Base-by-base conservation (phyloP, 1,140 invertebrate genomes). In the Camponotus pennsylvanicus region DNA sequence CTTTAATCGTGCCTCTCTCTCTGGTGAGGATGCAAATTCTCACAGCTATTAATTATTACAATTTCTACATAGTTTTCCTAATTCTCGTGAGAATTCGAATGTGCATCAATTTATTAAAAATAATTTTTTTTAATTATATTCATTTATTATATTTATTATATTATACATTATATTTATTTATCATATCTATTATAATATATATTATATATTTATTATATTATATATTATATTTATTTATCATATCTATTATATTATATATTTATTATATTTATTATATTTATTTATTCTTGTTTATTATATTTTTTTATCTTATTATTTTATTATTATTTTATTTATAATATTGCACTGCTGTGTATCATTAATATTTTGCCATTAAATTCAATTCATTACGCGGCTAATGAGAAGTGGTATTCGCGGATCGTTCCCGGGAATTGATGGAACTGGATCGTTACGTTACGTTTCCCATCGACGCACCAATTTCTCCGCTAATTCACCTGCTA, bases 361-460 rank as follows among this genome's bases (percentile, higher is more conserved):
- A 42, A 49, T 64, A 64, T 4, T 49, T 37, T 3, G 61, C 11
- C 8, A 21, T 27, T 49, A 37, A 55, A 70, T 0, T 18, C 45
- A 27, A 78, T 45, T 40, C 13, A 69, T 69, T 37, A n/a, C 15
- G 5, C 9, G n/a, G n/a, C 9, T 57, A 21, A 45, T 8, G n/a
- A 69, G 45, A 59, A 21, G 71, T 34, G 45, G 32, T 13, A 78
- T 64, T 27, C 45, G 45, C 42, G 27, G 40, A 21, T 49, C 71
- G 21, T 61, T 42, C 57, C n/a, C 15, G 73, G 61, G 61, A 52
- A 78, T 21, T 18, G 52, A 45, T 71, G 78, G 27, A 49, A 71
- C n/a, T 70, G 15, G 18, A 71, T 71, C 37, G 79, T 80, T 70
- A 34, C 69, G 40, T 70, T 34, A 70, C 21, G 27, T 82, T 71